phyloP scores from a whole-genome alignment of 1,140 invertebrate genomes.

The Anagrus nilaparvatae region DNA sequence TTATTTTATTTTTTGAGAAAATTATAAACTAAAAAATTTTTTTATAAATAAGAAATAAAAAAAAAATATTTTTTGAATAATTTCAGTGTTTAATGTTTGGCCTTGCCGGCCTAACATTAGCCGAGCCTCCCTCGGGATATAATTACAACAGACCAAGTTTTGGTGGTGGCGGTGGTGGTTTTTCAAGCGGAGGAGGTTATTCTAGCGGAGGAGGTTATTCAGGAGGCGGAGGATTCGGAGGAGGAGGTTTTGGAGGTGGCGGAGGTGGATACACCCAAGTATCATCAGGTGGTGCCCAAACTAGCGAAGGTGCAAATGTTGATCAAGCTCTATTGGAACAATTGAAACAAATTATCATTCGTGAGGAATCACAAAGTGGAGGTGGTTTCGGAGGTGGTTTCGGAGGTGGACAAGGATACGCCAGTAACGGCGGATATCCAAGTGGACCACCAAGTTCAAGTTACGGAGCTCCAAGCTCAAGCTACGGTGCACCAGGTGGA shows the following conservation, averaged over 20 bases:
- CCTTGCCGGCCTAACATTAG: slow-evolving; percentile 47
- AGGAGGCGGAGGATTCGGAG: slow-evolving; percentile 34
- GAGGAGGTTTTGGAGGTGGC: slow-evolving; percentile 39
- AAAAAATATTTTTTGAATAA: too few species aligned
- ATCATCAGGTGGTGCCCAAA: slow-evolving; percentile 61
- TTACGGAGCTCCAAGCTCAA: slow-evolving; percentile 43
- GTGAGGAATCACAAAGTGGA: slow-evolving; percentile 55
- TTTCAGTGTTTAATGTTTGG: slow-evolving; percentile 56
- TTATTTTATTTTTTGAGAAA: too few species aligned
- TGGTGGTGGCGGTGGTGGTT: slow-evolving; percentile 31
- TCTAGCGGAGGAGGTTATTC: slow-evolving; percentile 45
- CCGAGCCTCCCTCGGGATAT: slow-evolving; percentile 54
- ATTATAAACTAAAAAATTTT: too few species aligned
- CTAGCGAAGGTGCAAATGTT: slow-evolving; percentile 66
- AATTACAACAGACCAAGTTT: slow-evolving; percentile 50
- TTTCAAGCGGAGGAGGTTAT: slow-evolving; percentile 36
- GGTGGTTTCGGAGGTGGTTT: slow-evolving; percentile 36
- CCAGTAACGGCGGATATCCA: slow-evolving; percentile 10
- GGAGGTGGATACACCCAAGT: slow-evolving; percentile 65
- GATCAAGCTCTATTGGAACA: slow-evolving; percentile 67
- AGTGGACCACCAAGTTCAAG: slow-evolving; percentile 31
- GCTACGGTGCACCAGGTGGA: slow-evolving; percentile 46
- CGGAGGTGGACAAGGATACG: slow-evolving; percentile 33
- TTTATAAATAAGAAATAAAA: too few species aligned
- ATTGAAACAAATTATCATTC: slow-evolving; percentile 68